These are phyloP conservation scores for Meloidogyne floridensis DNA, from an alignment of 1,140 invertebrate genomes.

Conservation along the genomic window DNA sequence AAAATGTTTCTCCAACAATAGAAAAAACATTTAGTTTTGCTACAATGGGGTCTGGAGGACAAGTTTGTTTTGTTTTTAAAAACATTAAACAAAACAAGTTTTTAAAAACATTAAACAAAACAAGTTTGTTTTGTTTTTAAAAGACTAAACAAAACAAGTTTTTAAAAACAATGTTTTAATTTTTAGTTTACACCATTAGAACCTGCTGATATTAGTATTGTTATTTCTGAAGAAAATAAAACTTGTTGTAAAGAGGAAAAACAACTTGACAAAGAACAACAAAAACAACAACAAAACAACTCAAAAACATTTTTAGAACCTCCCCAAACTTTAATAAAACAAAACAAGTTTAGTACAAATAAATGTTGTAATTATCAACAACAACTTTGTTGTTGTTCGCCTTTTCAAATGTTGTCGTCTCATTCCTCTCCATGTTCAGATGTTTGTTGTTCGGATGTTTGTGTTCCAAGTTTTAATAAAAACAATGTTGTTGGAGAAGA, in stretches of 20 bases:
- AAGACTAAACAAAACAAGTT: neutral
- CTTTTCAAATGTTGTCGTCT: neutral
- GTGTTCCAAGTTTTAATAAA: neutral
- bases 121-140: neutral
- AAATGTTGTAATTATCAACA: neutral
- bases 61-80: constrained; percentile 30
- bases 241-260: neutral
- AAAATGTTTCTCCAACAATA: no score
- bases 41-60: constrained; percentile 58
- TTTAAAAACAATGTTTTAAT: neutral
- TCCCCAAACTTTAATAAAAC: neutral
- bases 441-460: neutral
- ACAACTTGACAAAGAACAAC: neutral
- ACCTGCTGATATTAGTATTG: neutral
- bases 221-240: neutral
- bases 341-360: neutral
- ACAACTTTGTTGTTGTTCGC: neutral
- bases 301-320: constrained; percentile 5
- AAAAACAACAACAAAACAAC: neutral
- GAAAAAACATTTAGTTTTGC: constrained; percentile 55
- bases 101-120: neutral
- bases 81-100: neutral
- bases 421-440: no score
- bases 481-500: no score
- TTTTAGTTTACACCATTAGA: neutral